Conservation (phyloP, 2,888 invertebrate species). For the Rotaria magnacalcarata region DNA sequence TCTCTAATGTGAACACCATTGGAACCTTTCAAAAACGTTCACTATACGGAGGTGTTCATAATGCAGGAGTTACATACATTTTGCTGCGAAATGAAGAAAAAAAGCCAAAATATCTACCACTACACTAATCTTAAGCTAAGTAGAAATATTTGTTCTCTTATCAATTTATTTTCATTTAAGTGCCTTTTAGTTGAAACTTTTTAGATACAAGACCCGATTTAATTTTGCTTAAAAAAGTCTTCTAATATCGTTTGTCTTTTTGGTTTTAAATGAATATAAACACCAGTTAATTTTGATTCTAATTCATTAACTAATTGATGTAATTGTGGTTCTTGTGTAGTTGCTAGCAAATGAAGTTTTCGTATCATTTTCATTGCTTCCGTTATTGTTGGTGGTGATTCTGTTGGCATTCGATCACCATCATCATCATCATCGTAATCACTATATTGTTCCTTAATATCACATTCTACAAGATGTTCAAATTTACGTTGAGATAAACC, state of each 20-base stretch:
- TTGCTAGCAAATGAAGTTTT: slow-evolving; percentile 1
- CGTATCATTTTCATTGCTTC: background rate
- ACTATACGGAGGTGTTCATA: too few relatives aligned
- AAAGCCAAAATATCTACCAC: too few relatives aligned
- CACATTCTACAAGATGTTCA: background rate
- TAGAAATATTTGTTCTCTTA: too few relatives aligned
- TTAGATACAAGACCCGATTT: too few relatives aligned
- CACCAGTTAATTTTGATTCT: background rate
- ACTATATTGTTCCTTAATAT: background rate
- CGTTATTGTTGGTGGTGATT: background rate
- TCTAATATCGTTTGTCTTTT: background rate
- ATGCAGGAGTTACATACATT: too few relatives aligned
- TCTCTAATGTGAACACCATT: too few relatives aligned
- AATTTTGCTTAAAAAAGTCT: background rate
- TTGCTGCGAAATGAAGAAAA: too few relatives aligned
- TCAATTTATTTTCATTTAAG: too few relatives aligned
- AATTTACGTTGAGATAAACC: background rate
- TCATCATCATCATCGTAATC: background rate
- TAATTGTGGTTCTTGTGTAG: background rate
- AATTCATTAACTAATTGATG: background rate
- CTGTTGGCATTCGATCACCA: background rate
- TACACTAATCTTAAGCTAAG: too few relatives aligned
- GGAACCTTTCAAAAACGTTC: too few relatives aligned
- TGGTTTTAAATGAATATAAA: background rate
- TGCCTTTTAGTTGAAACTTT: too few relatives aligned